Conservation (phyloP, 2,888 invertebrate species). For the Silvanus unidentatus region DNA sequence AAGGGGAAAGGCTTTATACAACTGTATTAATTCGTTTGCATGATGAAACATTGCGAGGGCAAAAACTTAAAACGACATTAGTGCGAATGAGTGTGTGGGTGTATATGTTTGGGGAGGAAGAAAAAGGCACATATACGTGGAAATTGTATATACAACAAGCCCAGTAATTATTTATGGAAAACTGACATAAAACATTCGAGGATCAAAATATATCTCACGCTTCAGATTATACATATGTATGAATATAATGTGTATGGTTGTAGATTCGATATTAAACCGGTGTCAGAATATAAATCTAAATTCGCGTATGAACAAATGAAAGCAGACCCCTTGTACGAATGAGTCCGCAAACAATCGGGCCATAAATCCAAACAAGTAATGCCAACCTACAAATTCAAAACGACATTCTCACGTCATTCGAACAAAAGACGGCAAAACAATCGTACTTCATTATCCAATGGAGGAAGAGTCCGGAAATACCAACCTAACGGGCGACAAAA, state of each 20-base stretch:
- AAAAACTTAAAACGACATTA: too few relatives aligned
- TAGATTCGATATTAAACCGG: conserved; percentile 17
- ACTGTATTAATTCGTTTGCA: too few relatives aligned
- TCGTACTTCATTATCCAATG: conserved; percentile 24
- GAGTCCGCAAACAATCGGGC: conserved; percentile 22
- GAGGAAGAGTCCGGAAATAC: not conserved
- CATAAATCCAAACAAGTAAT: conserved; percentile 22
- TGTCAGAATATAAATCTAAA: conserved; percentile 19
- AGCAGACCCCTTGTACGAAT: conserved; percentile 10
- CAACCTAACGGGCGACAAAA: conserved; percentile 7
- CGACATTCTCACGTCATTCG: conserved; percentile 30
- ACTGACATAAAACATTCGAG: conserved; percentile 11
- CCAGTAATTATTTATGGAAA: conserved; percentile 15
- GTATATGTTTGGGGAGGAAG: too few relatives aligned
- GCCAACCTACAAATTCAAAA: conserved; percentile 27
- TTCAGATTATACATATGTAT: conserved; percentile 5
- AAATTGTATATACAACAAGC: not conserved
- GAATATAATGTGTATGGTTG: too few relatives aligned
- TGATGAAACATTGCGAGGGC: too few relatives aligned
- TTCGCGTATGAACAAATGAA: conserved; percentile 21
- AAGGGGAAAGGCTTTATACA: too few relatives aligned
- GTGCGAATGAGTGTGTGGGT: too few relatives aligned
- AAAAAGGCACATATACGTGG: too few relatives aligned
- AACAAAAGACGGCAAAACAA: conserved; percentile 26
- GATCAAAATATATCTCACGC: conserved; percentile 14